Conservation (phyloP, 2,113 vertebrate species). For the Pterocles gutturalis region DNA sequence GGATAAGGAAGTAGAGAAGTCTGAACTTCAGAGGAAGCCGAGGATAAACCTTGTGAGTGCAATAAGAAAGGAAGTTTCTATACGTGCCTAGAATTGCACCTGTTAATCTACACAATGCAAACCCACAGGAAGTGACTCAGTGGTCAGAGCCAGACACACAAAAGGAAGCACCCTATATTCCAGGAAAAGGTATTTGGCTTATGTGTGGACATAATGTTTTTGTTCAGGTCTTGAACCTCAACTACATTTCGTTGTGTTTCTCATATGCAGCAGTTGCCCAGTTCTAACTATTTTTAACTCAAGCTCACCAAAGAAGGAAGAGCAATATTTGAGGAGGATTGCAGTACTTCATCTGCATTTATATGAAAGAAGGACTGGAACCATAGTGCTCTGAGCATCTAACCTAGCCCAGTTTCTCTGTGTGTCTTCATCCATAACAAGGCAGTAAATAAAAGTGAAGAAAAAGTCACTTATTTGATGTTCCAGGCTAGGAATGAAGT, state of each 20-base stretch:
- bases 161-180: slow-evolving; percentile 69
- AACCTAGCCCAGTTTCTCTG: background rate
- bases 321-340: background rate
- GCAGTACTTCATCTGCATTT: background rate
- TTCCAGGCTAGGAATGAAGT: background rate
- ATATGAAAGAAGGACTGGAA: background rate
- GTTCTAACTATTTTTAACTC: slow-evolving; percentile 30
- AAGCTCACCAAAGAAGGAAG: background rate
- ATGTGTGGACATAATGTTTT: slow-evolving; percentile 26
- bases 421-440: background rate
- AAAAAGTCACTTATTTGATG: background rate
- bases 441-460: background rate
- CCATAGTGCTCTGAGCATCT: background rate
- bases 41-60: slow-evolving; percentile 3
- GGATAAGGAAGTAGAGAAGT: background rate
- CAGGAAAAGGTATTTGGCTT: slow-evolving; percentile 58
- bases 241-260: background rate
- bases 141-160: slow-evolving; percentile 50
- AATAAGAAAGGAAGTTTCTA: slow-evolving; percentile 57
- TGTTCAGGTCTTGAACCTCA: slow-evolving; percentile 1
- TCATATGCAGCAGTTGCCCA: background rate
- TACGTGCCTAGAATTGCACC: slow-evolving; percentile 71
- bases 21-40: background rate
- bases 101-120: slow-evolving; percentile 69
- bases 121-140: slow-evolving; percentile 76